Percentiles rank a stretch among this genome's conserved stretches.
Evolutionary conservation across 2,797 vertebrate genomes (phyloP).

Genomic region (Pangasius larnaudii): DNA sequence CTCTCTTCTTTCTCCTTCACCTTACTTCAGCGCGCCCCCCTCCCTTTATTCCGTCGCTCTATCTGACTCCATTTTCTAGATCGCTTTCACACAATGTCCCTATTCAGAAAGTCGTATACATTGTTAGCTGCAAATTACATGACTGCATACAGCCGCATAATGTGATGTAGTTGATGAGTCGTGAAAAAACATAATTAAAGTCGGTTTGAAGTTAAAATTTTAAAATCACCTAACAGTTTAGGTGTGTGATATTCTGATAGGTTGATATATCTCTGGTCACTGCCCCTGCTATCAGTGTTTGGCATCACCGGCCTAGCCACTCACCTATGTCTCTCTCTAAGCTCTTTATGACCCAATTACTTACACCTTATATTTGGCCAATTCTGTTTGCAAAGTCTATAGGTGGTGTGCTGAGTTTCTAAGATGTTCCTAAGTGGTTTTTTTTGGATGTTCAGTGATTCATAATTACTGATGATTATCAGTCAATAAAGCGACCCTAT

Average conservation of each 20-base stretch:
- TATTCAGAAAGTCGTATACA: not conserved
- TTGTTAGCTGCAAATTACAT: not conserved
- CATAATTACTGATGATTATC: not conserved
- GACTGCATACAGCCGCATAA: not conserved
- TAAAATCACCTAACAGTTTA: not conserved
- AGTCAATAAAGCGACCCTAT: not conserved
- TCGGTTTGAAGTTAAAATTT: not conserved
- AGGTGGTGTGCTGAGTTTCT: not conserved
- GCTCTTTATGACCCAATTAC: not conserved
- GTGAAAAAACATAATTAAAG: not conserved
- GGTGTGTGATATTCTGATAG: not conserved
- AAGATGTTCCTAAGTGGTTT: not conserved
- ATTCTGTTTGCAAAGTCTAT: not conserved
- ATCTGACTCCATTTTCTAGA: conserved; percentile 12
- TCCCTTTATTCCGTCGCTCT: conserved; percentile 12
- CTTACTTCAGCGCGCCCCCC: conserved; percentile 23
- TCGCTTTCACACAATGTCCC: conserved; percentile 51
- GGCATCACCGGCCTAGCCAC: not conserved
- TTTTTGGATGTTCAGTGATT: not conserved
- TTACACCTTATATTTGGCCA: not conserved
- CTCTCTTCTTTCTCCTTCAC: conserved; percentile 59
- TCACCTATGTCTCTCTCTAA: not conserved
- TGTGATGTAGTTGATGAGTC: not conserved
- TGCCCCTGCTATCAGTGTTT: not conserved
- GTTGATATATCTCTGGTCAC: not conserved